These are phyloP conservation scores for Sphenodon punctatus DNA, from an alignment of 2,797 vertebrate genomes.

Conservation along the genomic window DNA sequence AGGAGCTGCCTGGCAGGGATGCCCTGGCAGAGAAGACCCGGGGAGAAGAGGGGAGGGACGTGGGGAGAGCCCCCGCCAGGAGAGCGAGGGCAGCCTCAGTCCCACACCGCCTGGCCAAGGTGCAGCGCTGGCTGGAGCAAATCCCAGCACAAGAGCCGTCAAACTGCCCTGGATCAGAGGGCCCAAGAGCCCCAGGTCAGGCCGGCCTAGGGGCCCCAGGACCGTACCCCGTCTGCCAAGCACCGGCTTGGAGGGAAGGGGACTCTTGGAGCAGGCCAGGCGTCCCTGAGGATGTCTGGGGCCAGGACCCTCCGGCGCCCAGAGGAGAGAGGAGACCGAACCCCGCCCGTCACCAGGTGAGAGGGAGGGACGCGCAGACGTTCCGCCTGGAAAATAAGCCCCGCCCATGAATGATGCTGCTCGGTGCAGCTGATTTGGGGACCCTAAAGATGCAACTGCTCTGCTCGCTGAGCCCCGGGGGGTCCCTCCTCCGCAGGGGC, in stretches of 20 bases:
- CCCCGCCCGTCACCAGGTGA: background rate
- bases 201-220: accelerated
- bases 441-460: too few relatives aligned
- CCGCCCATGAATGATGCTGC: too few relatives aligned
- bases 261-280: background rate
- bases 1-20: background rate
- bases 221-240: too few relatives aligned
- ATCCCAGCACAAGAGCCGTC: background rate
- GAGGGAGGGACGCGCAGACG: background rate
- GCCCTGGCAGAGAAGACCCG: background rate
- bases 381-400: too few relatives aligned
- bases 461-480: too few relatives aligned
- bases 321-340: accelerated
- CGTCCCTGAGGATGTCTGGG: background rate
- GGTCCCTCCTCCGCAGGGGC: too few relatives aligned
- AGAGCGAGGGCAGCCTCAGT: background rate
- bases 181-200: background rate
- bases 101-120: background rate
- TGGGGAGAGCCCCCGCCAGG: too few relatives aligned
- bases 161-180: background rate
- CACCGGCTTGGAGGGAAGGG: background rate
- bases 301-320: background rate
- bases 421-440: too few relatives aligned
- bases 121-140: conserved; percentile 2
- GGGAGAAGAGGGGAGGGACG: background rate